Conservation (phyloP, 53 echinoderm and acorn worm genomes). For the Stichopus horrens region DNA sequence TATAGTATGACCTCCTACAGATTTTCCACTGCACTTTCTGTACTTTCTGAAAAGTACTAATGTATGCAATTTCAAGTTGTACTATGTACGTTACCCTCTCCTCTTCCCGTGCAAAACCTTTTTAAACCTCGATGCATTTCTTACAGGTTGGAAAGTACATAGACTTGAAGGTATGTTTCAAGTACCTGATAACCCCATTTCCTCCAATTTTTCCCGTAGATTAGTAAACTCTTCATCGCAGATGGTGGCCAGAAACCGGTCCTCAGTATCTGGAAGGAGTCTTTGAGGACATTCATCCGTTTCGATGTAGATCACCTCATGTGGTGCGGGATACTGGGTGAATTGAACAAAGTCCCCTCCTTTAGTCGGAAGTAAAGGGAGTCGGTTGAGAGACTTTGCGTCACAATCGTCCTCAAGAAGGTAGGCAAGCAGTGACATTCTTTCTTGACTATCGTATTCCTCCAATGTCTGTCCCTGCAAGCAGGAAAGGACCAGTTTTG, state of each 20-base stretch:
- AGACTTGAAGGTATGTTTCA: too few species aligned
- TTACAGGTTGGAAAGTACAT: too few species aligned
- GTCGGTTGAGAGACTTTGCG: neutral
- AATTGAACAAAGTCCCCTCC: conserved; percentile 7
- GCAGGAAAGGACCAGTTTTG: neutral
- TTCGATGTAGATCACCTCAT: neutral
- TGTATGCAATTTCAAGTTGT: too few species aligned
- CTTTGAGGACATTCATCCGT: neutral
- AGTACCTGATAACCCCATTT: too few species aligned
- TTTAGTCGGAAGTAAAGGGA: neutral
- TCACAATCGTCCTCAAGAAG: neutral
- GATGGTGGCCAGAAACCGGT: neutral
- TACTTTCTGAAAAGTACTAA: too few species aligned
- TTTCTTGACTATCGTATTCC: neutral
- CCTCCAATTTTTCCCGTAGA: too few species aligned
- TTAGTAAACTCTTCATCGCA: too few species aligned
- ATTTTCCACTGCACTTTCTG: too few species aligned
- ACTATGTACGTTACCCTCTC: too few species aligned
- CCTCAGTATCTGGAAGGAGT: neutral
- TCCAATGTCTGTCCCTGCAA: neutral
- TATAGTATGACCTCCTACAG: too few species aligned
- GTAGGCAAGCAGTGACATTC: neutral
- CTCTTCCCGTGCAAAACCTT: too few species aligned
- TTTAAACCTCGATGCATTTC: too few species aligned
- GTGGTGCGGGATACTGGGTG: neutral